phyloP scores from a whole-genome alignment of 1,140 invertebrate species.

The Tenebrio molitor region DNA sequence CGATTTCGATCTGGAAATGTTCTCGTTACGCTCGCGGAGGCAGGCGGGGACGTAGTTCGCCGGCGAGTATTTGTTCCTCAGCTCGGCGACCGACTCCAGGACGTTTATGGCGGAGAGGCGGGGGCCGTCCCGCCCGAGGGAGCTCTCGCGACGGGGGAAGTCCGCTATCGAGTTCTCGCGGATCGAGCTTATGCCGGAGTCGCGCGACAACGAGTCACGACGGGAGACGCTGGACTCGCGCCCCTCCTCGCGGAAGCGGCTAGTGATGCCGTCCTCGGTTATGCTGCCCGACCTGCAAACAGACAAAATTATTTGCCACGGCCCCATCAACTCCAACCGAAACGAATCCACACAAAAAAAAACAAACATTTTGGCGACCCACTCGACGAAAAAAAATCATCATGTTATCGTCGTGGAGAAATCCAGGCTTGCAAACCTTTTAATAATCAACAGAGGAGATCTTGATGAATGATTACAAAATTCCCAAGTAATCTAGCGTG shows the following conservation, averaged over 20 bases:
- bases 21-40: slow-evolving; percentile 66
- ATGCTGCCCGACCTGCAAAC: slow-evolving; percentile 62
- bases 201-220: slow-evolving; percentile 58
- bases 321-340: slow-evolving; percentile 1
- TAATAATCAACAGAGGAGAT: too few relatives aligned
- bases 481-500: too few relatives aligned
- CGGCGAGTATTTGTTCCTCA: slow-evolving; percentile 75
- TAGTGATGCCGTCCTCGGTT: slow-evolving; percentile 63
- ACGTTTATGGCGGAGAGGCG: slow-evolving; percentile 60
- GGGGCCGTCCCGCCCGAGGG: slow-evolving; percentile 54
- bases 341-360: too few relatives aligned
- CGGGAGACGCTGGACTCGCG: slow-evolving; percentile 56
- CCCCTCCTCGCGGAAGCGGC: slow-evolving; percentile 60
- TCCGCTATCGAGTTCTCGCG: slow-evolving; percentile 58
- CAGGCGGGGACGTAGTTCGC: slow-evolving; percentile 74
- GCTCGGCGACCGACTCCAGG: slow-evolving; percentile 70
- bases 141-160: slow-evolving; percentile 59
- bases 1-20: slow-evolving; percentile 69
- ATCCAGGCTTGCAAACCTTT: too few relatives aligned
- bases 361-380: too few relatives aligned
- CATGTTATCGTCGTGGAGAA: too few relatives aligned
- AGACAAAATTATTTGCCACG: neutral
- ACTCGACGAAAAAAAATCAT: too few relatives aligned
- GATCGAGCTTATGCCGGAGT: slow-evolving; percentile 61
- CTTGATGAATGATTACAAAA: too few relatives aligned